These are phyloP conservation scores for Gambusia yucatana DNA, from an alignment of 2,797 vertebrate species.

Conservation along the genomic window DNA sequence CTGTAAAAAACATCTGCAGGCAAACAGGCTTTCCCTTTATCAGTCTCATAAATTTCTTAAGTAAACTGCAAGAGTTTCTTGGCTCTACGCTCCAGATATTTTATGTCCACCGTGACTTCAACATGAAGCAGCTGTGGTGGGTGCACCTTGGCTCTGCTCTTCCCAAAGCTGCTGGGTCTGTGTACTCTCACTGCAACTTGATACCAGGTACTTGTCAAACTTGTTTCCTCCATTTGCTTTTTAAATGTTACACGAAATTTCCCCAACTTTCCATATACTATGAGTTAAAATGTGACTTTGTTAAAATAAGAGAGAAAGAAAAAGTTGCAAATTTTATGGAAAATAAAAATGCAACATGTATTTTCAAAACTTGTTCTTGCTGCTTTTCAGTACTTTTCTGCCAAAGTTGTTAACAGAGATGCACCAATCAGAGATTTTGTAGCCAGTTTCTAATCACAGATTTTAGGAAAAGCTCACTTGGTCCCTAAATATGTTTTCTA, in stretches of 20 bases:
- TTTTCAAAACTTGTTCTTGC: background rate
- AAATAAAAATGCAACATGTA: background rate
- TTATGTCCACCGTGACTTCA: constrained; percentile 54
- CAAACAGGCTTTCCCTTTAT: constrained; percentile 66
- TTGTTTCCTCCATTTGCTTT: constrained; percentile 20
- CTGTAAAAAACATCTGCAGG: constrained; percentile 52
- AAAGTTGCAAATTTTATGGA: background rate
- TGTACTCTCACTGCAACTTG: constrained; percentile 42
- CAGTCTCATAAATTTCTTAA: constrained; percentile 65
- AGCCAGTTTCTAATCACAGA: background rate
- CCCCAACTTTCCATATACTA: background rate
- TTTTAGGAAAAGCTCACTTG: background rate
- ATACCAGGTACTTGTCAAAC: constrained; percentile 32
- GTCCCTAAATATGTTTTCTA: background rate
- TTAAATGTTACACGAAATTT: constrained; percentile 36
- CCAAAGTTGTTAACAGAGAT: background rate
- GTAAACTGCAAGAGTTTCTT: constrained; percentile 60
- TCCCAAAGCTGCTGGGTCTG: constrained; percentile 37
- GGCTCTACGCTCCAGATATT: constrained; percentile 51
- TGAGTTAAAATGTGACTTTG: constrained; percentile 26
- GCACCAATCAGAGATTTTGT: background rate
- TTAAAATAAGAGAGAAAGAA: constrained; percentile 3
- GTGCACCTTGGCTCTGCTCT: constrained; percentile 18
- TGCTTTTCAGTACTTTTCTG: background rate
- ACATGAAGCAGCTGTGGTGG: constrained; percentile 66